Base-by-base conservation (phyloP, 64 coral and sea anemone species). In the Astreopora myriophthalma region DNA sequence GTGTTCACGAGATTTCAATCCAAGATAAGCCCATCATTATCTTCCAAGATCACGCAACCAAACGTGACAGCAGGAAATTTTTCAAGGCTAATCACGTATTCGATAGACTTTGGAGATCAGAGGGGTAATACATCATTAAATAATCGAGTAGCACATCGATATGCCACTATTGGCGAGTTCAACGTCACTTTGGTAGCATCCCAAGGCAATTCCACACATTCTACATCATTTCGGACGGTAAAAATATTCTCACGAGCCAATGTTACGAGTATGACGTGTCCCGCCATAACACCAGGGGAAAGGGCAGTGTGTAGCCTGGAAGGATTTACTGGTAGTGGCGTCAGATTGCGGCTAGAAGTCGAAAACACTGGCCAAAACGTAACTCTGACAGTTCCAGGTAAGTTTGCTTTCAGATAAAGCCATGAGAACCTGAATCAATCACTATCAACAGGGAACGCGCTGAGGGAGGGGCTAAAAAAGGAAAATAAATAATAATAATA, bases 181-280 rank as follows among this genome's bases (percentile, higher is more conserved):
- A 83, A 83, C 55, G 33, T 83, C 79, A 83, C 55, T 65, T 40
- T 83, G 36, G 22, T 60, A 9, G 57, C 52, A 34, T 83, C 79
- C 22, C 79, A 31, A 2, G 31, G 16, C 19, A 83, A 65, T 57
- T 65, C 32, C 22, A 64, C 79, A 1, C 36, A 25, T 14, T 63
- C 26, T 34, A 34, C 38, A 14, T 64, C 34, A 61, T 62, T 57
- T 30, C 79, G 79, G 6, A 83, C 2, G 20, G 25, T 83, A 9
- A 57, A 57, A 10, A 33, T 83, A 9, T 62, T 64, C 6, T 37
- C n/a, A 29, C 31, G n/a, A 27, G 25, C 11, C 22, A 14, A 12
- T 24, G 19, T 83, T 38, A 20, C 6, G 13, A 9, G 22, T 1
- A 64, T 64, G 52, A 34, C 6, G 57, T 83, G 79, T 37, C 57